phyloP scores from a whole-genome alignment of 2,888 invertebrate species.

The Calliopum simillimum region DNA sequence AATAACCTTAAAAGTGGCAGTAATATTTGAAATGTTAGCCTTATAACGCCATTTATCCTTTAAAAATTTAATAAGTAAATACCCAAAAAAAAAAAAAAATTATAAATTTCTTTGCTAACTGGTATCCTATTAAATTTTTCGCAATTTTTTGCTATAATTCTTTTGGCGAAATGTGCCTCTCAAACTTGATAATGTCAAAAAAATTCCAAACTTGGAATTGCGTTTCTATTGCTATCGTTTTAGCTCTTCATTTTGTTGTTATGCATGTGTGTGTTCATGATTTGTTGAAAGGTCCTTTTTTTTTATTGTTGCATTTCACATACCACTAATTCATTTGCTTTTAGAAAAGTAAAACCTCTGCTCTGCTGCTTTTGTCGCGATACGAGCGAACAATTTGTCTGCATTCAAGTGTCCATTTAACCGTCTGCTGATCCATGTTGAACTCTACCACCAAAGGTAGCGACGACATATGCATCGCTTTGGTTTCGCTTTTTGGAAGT shows the following conservation, averaged over 20 bases:
- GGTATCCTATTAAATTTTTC: too few relatives aligned
- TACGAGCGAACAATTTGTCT: slow-evolving; percentile 32
- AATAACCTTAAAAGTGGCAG: neutral
- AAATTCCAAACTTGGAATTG: too few relatives aligned
- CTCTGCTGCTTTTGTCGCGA: neutral
- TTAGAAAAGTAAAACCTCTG: neutral
- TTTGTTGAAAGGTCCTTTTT: neutral
- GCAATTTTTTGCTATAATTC: too few relatives aligned
- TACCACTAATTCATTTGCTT: slow-evolving; percentile 37
- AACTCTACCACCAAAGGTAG: neutral
- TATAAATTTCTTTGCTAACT: too few relatives aligned
- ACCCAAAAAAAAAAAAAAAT: too few relatives aligned
- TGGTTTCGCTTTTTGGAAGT: neutral
- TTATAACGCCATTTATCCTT: too few relatives aligned
- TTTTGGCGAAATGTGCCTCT: too few relatives aligned
- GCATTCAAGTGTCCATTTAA: slow-evolving; percentile 40
- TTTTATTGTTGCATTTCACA: neutral
- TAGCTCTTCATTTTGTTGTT: neutral
- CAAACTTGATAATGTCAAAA: too few relatives aligned
- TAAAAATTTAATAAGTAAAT: too few relatives aligned
- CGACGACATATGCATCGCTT: neutral
- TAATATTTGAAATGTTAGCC: neutral
- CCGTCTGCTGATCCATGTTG: slow-evolving; percentile 19
- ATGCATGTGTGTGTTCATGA: neutral
- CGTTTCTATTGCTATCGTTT: too few relatives aligned